Base-by-base conservation (phyloP, 2,113 vertebrate genomes). In the Oreotrochilus melanogaster region DNA sequence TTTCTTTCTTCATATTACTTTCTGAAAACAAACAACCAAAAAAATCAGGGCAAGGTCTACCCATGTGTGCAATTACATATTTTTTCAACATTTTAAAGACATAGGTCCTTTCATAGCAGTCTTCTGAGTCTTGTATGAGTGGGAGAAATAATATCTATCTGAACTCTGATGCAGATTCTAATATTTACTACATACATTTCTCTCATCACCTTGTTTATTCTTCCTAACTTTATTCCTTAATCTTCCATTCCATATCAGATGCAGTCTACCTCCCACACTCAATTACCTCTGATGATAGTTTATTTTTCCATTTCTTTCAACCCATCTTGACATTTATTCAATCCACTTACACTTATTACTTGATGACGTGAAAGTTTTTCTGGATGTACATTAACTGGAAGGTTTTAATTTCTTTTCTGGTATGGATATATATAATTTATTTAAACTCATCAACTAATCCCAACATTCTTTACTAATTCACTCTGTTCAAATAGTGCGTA, bases 231-330 rank as follows among this genome's bases (percentile, higher is more conserved):
- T 61, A 48, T 62, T 81, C 45, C 45, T 70, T 85, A 48, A 56
- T 88, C n/a, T 89, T 71, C 42, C 21, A 53, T 71, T 78, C 21
- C 17, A 18, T 67, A 78, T 23, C 18, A 86, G 51, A 86, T 54
- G 21, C 30, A 42, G 12, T 66, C 10, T 62, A 56, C 39, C 31
- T 92, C 64, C 73, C 37, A 71, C 79, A 64, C 64, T 80, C 37
- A 57, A 31, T 18, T 78, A 39, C 15, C 27, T 80, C 48, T 58
- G 50, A 84, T 39, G 35, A 67, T 5, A 73, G 17, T 23, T 80
- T 67, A 56, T 47, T 83, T 88, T 89, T 37, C 53, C 95, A 35
- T 72, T 89, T 85, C 62, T 82, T 90, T 76, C 85, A 60, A 73
- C 17, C 7, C 28, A 58, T 72, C 81, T 69, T 79, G 53, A 93